Evolutionary conservation across 2,888 invertebrate genomes (phyloP).

Genomic region (Phymatocera aterrima): DNA sequence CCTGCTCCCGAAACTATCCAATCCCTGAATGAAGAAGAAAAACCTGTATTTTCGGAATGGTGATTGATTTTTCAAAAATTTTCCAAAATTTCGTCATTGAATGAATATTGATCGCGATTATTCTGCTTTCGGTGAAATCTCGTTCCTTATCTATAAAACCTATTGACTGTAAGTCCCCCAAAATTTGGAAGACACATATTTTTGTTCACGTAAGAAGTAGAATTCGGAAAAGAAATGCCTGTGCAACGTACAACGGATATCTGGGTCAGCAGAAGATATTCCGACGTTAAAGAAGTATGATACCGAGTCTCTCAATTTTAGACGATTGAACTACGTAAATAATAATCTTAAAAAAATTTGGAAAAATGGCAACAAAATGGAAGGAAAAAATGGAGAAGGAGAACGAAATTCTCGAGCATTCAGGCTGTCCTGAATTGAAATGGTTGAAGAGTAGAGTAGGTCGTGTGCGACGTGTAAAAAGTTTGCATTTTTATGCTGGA

Average conservation of each 20-base stretch:
- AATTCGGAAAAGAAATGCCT: too few species aligned
- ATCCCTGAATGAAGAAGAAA: not conserved
- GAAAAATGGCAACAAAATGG: not conserved
- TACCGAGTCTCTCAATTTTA: not conserved
- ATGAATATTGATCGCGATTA: too few species aligned
- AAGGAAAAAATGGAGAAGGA: not conserved
- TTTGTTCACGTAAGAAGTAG: too few species aligned
- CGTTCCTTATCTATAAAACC: too few species aligned
- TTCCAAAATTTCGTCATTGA: too few species aligned
- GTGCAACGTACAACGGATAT: too few species aligned
- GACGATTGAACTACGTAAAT: not conserved
- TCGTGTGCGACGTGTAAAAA: conserved; percentile 27
- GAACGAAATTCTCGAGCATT: not conserved
- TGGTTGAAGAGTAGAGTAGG: not conserved
- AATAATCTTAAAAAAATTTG: too few species aligned
- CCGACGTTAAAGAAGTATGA: not conserved
- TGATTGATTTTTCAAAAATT: too few species aligned
- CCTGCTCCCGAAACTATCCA: not conserved
- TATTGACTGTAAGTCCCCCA: too few species aligned
- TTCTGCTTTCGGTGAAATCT: too few species aligned
- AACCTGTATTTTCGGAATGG: not conserved
- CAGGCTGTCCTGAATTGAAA: conserved; percentile 21
- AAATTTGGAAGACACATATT: too few species aligned
- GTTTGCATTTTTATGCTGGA: not conserved
- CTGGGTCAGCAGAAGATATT: not conserved